Conservation (phyloP, 2,797 vertebrate species). For the Eulemur albifrons region DNA sequence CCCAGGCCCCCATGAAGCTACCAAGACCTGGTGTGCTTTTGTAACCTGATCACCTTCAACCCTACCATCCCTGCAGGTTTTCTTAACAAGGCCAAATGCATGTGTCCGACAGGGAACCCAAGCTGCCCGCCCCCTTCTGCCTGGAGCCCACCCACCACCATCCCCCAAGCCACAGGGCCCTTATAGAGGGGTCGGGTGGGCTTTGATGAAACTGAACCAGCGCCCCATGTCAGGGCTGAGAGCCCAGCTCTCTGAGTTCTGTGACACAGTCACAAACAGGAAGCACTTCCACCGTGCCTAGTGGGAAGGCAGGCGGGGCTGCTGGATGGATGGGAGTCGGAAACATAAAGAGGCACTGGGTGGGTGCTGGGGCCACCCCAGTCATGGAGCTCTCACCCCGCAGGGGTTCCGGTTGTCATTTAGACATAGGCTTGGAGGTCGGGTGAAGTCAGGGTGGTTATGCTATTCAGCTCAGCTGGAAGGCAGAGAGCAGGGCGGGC, state of each 20-base stretch:
- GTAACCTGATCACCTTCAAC: constrained; percentile 66
- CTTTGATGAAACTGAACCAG: constrained; percentile 31
- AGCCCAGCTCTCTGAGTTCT: constrained; percentile 39
- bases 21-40: constrained; percentile 46
- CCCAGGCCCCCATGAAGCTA: background rate
- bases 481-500: background rate
- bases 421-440: background rate
- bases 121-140: background rate
- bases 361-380: background rate
- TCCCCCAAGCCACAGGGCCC: background rate
- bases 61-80: background rate
- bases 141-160: background rate
- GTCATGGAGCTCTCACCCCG: background rate
- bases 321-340: background rate
- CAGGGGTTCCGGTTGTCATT: background rate
- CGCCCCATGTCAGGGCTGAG: constrained; percentile 35
- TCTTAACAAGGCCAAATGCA: constrained; percentile 59
- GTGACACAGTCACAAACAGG: constrained; percentile 57
- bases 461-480: background rate
- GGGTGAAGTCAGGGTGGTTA: background rate
- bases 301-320: background rate
- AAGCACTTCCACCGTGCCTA: constrained; percentile 32
- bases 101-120: background rate
- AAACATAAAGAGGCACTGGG: background rate
- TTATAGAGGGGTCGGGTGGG: background rate